Conservation (phyloP, 2,113 vertebrate species). For the Triplophysa tibetana region DNA sequence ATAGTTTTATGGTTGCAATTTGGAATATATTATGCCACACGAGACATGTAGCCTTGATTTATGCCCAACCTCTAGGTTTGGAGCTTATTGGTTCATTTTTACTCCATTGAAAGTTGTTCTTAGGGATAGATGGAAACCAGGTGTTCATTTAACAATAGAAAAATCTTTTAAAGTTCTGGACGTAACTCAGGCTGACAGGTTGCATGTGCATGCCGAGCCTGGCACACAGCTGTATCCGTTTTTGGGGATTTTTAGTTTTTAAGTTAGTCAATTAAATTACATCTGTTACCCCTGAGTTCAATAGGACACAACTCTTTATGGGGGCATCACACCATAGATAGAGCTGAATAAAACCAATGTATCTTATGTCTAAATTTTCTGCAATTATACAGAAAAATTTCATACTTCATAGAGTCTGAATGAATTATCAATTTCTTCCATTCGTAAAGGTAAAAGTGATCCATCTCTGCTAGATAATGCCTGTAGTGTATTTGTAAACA, state of each 20-base stretch:
- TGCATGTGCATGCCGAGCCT: conserved; percentile 46
- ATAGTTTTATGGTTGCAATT: background rate
- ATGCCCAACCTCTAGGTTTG: background rate
- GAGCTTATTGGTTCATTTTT: background rate
- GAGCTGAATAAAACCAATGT: conserved; percentile 42
- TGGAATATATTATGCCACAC: background rate
- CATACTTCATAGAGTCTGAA: background rate
- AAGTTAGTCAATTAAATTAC: conserved; percentile 32
- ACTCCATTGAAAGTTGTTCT: conserved; percentile 41
- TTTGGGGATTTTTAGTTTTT: conserved; percentile 6
- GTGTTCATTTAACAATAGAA: conserved; percentile 61
- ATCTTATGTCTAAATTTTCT: background rate
- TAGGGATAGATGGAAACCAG: conserved; percentile 69
- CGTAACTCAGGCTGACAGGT: conserved; percentile 62
- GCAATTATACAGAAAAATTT: conserved; percentile 5
- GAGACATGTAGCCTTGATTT: conserved; percentile 14
- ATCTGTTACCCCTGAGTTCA: conserved; percentile 57
- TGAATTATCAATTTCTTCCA: background rate
- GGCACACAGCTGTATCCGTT: conserved; percentile 53
- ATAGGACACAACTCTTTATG: conserved; percentile 51
- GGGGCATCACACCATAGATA: conserved; percentile 43
- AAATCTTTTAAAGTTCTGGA: conserved; percentile 56
- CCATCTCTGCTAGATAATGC: too few relatives aligned
- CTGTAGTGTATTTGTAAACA: background rate
- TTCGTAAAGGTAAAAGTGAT: too few relatives aligned